Evolutionary conservation across 1,140 invertebrate species (phyloP), one percentile per base, ranked within the genome.

Genomic region (Drosophila ananassae): DNA sequence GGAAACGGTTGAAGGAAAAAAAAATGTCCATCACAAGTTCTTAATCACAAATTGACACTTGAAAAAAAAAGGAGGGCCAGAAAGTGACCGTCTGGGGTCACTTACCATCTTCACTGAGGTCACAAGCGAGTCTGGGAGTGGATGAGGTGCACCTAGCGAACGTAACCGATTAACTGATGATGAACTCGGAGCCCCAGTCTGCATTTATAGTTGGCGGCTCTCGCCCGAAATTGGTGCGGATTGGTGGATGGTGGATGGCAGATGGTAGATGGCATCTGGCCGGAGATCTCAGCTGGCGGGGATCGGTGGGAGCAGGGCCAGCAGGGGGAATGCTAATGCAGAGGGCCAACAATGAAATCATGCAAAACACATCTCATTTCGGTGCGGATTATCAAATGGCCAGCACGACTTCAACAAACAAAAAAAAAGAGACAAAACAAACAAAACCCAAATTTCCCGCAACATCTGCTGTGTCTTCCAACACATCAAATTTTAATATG

Each of bases 51-150:
- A 28, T 46, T 25, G 50, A 10, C 44, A 82, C 57, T 53, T 44
- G 9, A 59, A 39, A 41, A 55, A 59, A 75, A 34, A 54, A 46
- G 10, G 6, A n/a, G 13, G 13, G 28, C 3, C 17, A n/a, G 5
- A 12, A 13, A 32, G 22, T 7, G 12, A 28, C 10, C 13, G 2
- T 3, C 44, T 2, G 4, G 10, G 4, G 17, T 44, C 2, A n/a
- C 74, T 89, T 89, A 87, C 82, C 82, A 87, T 87, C 66, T 79
- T 89, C 69, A 72, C 83, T 64, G 59, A 56, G 59, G 59, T 78
- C 64, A 72, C 68, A 25, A 54, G 28, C 32, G n/a, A 52, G 37
- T 47, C 8, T 66, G 41, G 41, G 41, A 59, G 62, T 63, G 74
- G 59, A 52, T 34, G 60, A 56, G 61, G 83, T 82, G 77, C 74